Conservation (phyloP, 2,797 vertebrate species). For the Pseudotriccus pelzelni region DNA sequence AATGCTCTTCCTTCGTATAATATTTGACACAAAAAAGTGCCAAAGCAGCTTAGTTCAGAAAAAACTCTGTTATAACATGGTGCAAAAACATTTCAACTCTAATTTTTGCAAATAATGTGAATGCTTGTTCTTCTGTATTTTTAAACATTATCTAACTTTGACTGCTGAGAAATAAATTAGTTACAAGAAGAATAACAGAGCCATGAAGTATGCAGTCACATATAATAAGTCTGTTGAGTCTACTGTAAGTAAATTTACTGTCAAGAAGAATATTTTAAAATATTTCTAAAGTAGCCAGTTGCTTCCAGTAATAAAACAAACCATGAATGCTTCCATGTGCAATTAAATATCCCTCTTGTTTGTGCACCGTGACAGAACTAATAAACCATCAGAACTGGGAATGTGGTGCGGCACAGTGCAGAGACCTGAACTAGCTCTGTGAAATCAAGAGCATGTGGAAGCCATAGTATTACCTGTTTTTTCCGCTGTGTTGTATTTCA, state of each 20-base stretch:
- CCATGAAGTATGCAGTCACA: neutral
- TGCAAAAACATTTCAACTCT: neutral
- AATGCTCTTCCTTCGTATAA: neutral
- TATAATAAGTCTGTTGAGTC: neutral
- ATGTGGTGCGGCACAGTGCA: neutral
- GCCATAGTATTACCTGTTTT: neutral
- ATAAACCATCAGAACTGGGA: neutral
- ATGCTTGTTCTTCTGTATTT: neutral
- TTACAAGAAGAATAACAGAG: neutral
- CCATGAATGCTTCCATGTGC: neutral
- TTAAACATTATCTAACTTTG: neutral
- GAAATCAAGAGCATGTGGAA: neutral
- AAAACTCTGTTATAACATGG: neutral
- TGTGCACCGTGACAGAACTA: neutral
- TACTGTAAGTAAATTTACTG: neutral
- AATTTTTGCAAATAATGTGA: neutral
- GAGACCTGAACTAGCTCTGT: neutral
- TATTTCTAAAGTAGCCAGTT: neutral
- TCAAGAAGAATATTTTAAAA: neutral
- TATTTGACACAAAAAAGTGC: neutral
- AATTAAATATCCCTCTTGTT: neutral
- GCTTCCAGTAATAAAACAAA: neutral
- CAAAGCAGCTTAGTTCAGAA: neutral
- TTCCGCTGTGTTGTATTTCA: neutral
- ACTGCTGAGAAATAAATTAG: conserved; percentile 8